Base-by-base conservation (phyloP, 1,140 invertebrate species). In the Forficula auricularia region DNA sequence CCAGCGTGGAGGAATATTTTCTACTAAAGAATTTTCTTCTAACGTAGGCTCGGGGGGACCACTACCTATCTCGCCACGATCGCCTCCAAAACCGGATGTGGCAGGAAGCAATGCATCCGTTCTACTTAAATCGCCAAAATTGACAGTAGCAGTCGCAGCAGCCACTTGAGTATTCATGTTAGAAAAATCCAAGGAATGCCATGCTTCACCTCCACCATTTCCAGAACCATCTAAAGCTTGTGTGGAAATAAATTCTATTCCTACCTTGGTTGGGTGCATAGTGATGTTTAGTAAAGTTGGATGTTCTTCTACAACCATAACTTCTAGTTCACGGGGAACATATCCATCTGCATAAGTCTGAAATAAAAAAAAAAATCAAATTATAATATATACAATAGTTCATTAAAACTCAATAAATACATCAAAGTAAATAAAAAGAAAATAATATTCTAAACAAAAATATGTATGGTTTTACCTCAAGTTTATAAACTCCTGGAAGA, bases 201-300 rank as follows among this genome's bases (percentile, higher is more conserved):
- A 27, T 27, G 22, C 10, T 4, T 34, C 45, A 35, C 40, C 45
- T 20, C 13, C 40, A 36, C 19, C 40, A 36, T 18, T 18, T 6
- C 18, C 3, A 19, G 20, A 3, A 36, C 14, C 30, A n/a, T 39
- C 16, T 27, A 19, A 19, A n/a, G 10, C 20, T 13, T n/a, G 7
- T 3, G 3, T 22, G 4, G 13, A 19, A 4, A 19, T 19, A n/a
- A 12, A 19, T n/a, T 19, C 38, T 19, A 19, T 20, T 20, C 66
- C 64, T 75, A 88, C 84, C 70, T 82, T 82, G n/a, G 77, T 70
- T 10, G 75, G 72, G 51, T 76, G 72, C 47, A 90, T 59, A 4
- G 85, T 89, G 14, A 90, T 72, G 61, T 89, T 89, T 22, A 89
- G 65, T 32, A 80, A 60, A 2, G 84, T 89, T 7, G 85, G 83